Base-by-base conservation (phyloP, 2,797 vertebrate genomes). In the Phaenicophaeus curvirostris region DNA sequence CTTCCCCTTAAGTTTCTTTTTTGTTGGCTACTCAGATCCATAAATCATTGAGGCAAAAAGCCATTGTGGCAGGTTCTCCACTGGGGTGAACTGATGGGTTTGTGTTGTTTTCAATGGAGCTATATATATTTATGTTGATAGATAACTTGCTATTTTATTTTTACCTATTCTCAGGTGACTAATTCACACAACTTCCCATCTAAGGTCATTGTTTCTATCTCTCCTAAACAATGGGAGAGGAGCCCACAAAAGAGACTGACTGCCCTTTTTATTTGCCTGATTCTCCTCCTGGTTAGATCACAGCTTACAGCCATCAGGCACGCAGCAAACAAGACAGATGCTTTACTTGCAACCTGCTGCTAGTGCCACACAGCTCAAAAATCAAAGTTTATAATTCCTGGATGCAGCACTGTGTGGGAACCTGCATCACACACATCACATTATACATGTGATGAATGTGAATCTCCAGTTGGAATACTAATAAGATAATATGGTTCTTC, bases 371-470 rank as follows among this genome's bases (percentile, higher is more conserved):
- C 11, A 74, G 41, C 54, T 91, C 42, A 87, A 87, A 93, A 76
- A 79, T 48, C 48, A 71, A 84, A 90, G 30, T 12, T 74, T 46
- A 3, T 67, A 48, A 44, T 71, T 71, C 62, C 54, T 4, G 5
- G 35, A 37, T 79, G 33, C 31, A 79, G 12, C 50, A 79, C 30
- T 17, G 11, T 42, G 30, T 65, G 63, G 15, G 50, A 87, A 48
- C 6, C 23, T 42, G 11, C 44, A 84, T 35, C 35, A 19, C 41
- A 5, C 8, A 12, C 63, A 31, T 27, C 25, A 13, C n/a, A n/a
- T 68, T 68, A 50, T n/a, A 9, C 18, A 25, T 4, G 19, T 17
- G 27, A 77, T 67, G 24, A 44, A 85, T 0, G 0, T 37, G 27
- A 33, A 55, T 53, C 28, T 78, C 39, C 59, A 59, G 4, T 11